A percentile compares a stretch with the other conserved stretches of the same genome.
These are phyloP conservation scores for Lipophrys pholis DNA, from an alignment of 2,113 vertebrate genomes.

Conservation along the genomic window DNA sequence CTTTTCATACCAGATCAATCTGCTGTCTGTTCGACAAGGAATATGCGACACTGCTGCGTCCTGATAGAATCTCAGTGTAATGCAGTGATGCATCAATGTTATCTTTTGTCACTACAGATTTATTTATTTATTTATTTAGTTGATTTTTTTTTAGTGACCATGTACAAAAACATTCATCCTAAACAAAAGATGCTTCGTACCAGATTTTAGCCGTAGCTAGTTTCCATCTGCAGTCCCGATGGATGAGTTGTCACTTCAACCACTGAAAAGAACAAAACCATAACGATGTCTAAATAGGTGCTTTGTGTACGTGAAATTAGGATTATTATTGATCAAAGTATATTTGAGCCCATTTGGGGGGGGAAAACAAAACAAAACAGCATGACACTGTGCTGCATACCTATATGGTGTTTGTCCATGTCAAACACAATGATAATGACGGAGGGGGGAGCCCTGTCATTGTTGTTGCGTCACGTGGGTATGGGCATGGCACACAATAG, in stretches of 20 bases:
- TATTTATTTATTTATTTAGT: too few relatives aligned
- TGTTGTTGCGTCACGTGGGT: slow-evolving; percentile 73
- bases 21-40: slow-evolving; percentile 22
- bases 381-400: slow-evolving; percentile 12
- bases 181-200: too few relatives aligned
- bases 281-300: not conserved
- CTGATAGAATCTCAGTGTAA: slow-evolving; percentile 8
- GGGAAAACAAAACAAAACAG: too few relatives aligned
- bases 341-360: too few relatives aligned
- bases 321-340: not conserved
- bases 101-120: not conserved
- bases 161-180: too few relatives aligned
- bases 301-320: not conserved
- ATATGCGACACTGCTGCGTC: not conserved
- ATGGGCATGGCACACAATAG: slow-evolving; percentile 59
- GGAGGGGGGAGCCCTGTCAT: slow-evolving; percentile 66
- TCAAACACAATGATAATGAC: slow-evolving; percentile 64
- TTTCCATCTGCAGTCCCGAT: too few relatives aligned
- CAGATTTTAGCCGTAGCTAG: too few relatives aligned
- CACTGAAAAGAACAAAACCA: not conserved
- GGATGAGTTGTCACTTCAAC: slow-evolving; percentile 3
- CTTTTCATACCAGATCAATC: slow-evolving; percentile 31
- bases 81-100: slow-evolving; percentile 1
- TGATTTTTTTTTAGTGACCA: too few relatives aligned
- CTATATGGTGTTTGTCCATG: slow-evolving; percentile 36